Percentiles rank a stretch among this genome's conserved stretches.
Conservation (phyloP, 2,113 vertebrate species). For the Erythrolamprus reginae region DNA sequence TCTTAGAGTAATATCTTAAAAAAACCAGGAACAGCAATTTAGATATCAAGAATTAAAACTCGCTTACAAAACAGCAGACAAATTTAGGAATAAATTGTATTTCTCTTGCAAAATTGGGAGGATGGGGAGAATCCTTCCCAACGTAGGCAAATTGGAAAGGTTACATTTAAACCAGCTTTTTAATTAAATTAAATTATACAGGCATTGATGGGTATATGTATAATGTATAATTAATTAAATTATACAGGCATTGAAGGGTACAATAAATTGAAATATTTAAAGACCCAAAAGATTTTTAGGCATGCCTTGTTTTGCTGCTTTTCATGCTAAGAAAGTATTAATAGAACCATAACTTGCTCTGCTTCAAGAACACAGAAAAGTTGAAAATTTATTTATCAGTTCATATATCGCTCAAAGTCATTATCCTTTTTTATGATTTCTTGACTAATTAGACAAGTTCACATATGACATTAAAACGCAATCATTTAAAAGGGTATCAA, state of each 20-base stretch:
- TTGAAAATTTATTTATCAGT: not conserved
- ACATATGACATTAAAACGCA: not conserved
- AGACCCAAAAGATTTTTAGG: not conserved
- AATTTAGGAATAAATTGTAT: not conserved
- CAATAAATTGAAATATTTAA: not conserved
- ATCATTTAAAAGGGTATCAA: not conserved
- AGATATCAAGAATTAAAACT: not conserved
- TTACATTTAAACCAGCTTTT: not conserved
- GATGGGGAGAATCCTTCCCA: not conserved
- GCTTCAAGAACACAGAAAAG: not conserved
- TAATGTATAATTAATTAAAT: not conserved
- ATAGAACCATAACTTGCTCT: not conserved
- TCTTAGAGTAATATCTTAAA: not conserved
- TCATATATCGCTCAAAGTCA: not conserved
- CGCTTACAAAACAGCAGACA: not conserved
- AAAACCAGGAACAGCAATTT: not conserved
- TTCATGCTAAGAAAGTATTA: not conserved
- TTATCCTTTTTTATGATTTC: not conserved
- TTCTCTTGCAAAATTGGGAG: not conserved
- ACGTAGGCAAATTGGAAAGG: not conserved
- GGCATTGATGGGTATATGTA: not conserved
- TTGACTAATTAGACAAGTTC: not conserved
- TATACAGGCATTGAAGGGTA: not conserved
- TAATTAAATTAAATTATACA: not conserved
- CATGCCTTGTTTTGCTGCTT: not conserved